Percentiles rank a stretch among this genome's conserved stretches.
phyloP scores from a whole-genome alignment of 2,888 invertebrate species.

The Drosophila testacea region DNA sequence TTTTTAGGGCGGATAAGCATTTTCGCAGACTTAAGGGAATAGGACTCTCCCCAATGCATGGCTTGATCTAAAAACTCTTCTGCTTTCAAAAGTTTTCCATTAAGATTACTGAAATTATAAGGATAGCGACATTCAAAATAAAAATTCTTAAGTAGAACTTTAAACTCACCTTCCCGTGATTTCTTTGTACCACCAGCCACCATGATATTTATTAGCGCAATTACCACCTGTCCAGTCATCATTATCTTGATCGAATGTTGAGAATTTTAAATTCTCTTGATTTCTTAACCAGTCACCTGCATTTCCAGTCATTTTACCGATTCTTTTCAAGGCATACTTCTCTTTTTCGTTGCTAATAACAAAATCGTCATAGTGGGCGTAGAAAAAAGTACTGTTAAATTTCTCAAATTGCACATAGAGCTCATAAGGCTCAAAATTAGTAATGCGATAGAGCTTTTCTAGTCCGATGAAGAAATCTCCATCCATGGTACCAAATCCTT shows the following conservation, averaged over 20 bases:
- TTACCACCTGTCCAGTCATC: not conserved
- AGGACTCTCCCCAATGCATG: not conserved
- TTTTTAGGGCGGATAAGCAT: slow-evolving; percentile 8
- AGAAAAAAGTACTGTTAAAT: not conserved
- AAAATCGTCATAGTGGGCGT: slow-evolving; percentile 11
- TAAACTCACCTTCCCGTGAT: not conserved
- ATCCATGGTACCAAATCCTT: slow-evolving; percentile 20
- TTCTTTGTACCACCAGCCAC: not conserved
- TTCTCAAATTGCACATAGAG: slow-evolving; percentile 19
- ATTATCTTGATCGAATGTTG: slow-evolving; percentile 16
- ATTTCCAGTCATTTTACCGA: slow-evolving; percentile 6
- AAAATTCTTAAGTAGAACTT: not conserved
- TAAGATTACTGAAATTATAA: not conserved
- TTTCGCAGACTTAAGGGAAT: not conserved
- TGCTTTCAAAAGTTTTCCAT: not conserved
- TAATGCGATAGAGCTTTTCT: slow-evolving; percentile 15
- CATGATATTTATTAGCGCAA: not conserved
- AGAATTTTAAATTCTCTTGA: not conserved
- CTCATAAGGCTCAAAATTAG: slow-evolving; percentile 6
- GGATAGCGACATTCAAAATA: not conserved
- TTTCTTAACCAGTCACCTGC: not conserved
- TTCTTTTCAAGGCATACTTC: not conserved
- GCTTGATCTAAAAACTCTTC: not conserved
- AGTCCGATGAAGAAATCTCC: slow-evolving; percentile 24
- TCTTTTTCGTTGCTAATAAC: slow-evolving; percentile 3